Evolutionary conservation across 2,888 invertebrate species (phyloP).

Genomic region (Strigamia crassipes): DNA sequence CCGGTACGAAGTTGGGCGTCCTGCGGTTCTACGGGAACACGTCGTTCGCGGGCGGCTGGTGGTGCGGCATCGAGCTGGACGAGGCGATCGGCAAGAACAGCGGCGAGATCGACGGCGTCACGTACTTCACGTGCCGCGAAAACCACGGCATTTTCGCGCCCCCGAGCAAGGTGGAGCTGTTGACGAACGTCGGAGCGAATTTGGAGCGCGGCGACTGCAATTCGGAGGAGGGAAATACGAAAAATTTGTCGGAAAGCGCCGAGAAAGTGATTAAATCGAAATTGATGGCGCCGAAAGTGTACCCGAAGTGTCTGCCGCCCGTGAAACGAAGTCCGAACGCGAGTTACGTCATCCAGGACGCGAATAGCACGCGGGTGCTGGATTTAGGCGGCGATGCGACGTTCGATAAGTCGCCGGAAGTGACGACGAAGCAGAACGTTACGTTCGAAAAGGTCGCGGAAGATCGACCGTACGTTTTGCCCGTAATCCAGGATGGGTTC

Average conservation of each 20-base stretch:
- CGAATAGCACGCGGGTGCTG: neutral
- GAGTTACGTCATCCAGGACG: neutral
- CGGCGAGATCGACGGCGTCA: slow-evolving; percentile 66
- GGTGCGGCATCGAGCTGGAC: slow-evolving; percentile 70
- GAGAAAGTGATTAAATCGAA: neutral
- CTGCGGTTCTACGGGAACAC: slow-evolving; percentile 66
- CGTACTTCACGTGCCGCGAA: slow-evolving; percentile 68
- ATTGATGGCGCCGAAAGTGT: neutral
- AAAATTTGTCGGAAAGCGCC: neutral
- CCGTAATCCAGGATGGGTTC: neutral
- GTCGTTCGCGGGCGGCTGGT: slow-evolving; percentile 65
- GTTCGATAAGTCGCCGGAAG: neutral
- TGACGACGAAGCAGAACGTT: neutral
- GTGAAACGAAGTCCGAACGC: neutral
- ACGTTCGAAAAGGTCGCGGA: neutral
- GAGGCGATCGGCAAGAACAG: slow-evolving; percentile 67
- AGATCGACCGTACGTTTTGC: neutral
- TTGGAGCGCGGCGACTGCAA: neutral
- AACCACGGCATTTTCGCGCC: slow-evolving; percentile 70
- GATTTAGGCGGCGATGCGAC: neutral
- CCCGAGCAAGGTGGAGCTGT: slow-evolving; percentile 62
- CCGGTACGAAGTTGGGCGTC: slow-evolving; percentile 62
- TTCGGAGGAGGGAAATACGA: too few species aligned
- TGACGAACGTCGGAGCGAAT: neutral
- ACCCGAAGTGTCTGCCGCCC: neutral